Evolutionary conservation across 2,797 vertebrate genomes (phyloP).

Genomic region (Vireo griseus): DNA sequence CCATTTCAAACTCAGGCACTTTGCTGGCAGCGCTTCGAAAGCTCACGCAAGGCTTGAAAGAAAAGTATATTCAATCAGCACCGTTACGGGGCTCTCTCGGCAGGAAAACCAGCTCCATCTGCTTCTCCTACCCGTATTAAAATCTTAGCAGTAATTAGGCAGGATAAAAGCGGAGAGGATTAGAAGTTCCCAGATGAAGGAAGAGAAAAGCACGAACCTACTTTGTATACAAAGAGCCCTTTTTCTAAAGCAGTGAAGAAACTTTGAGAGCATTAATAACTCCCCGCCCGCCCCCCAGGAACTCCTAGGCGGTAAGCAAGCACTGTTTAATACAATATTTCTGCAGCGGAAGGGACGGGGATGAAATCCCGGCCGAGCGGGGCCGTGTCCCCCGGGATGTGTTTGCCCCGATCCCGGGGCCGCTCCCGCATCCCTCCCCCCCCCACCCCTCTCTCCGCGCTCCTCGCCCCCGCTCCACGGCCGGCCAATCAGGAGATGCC

Average conservation of each 20-base stretch:
- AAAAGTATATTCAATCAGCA: neutral
- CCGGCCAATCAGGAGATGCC: neutral
- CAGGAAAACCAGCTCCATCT: neutral
- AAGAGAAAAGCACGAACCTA: neutral
- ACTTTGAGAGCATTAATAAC: neutral
- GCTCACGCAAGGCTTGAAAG: neutral
- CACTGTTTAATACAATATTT: neutral
- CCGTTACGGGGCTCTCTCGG: neutral
- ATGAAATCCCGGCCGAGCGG: too few species aligned
- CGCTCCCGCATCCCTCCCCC: neutral
- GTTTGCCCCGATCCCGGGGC: neutral
- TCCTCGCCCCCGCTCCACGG: neutral
- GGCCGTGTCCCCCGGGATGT: rapidly evolving
- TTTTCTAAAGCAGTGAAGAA: neutral
- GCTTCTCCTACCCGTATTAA: neutral
- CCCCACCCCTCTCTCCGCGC: neutral
- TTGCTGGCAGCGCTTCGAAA: neutral
- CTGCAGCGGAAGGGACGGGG: rapidly evolving
- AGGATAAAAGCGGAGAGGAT: neutral
- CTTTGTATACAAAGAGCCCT: neutral
- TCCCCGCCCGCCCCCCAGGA: neutral
- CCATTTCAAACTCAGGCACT: neutral
- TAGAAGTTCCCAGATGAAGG: neutral
- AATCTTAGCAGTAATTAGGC: neutral
- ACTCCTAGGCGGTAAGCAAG: neutral